These are phyloP conservation scores for Okapia johnstoni DNA, from an alignment of 2,113 vertebrate genomes.

Conservation along the genomic window DNA sequence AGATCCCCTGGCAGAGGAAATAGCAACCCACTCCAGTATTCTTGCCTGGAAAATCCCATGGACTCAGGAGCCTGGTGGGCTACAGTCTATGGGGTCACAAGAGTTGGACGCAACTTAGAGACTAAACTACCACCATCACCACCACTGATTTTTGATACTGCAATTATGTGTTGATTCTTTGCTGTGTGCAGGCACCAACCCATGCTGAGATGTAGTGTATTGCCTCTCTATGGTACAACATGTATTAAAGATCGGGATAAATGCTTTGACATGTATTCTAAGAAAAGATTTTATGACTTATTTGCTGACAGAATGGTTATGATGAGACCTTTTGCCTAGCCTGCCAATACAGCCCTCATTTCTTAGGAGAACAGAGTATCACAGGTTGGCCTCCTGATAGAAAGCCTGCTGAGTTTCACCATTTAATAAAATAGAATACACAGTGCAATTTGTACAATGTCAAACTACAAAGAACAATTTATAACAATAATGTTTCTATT, in stretches of 20 bases:
- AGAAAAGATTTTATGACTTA: constrained; percentile 30
- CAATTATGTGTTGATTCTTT: neutral
- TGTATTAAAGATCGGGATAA: constrained; percentile 15
- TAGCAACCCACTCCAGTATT: neutral
- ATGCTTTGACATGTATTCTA: neutral
- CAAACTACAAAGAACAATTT: constrained; percentile 64
- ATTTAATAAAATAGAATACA: constrained; percentile 69
- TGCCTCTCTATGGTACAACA: neutral
- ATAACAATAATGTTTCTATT: constrained; percentile 72
- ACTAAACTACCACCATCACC: neutral
- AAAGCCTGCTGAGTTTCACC: constrained; percentile 54
- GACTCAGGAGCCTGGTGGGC: neutral
- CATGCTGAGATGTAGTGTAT: neutral
- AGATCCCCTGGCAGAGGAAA: neutral
- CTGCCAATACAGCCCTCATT: constrained; percentile 21
- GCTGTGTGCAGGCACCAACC: neutral
- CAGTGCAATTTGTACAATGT: constrained; percentile 63
- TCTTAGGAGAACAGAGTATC: constrained; percentile 40
- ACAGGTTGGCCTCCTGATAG: constrained; percentile 7
- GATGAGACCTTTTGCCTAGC: neutral
- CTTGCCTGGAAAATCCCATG: neutral
- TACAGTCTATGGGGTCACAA: neutral
- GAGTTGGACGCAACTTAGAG: neutral
- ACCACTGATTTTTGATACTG: neutral
- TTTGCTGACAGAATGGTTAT: constrained; percentile 18